phyloP scores from a whole-genome alignment of 1,140 invertebrate species.

The Ooceraea biroi region DNA sequence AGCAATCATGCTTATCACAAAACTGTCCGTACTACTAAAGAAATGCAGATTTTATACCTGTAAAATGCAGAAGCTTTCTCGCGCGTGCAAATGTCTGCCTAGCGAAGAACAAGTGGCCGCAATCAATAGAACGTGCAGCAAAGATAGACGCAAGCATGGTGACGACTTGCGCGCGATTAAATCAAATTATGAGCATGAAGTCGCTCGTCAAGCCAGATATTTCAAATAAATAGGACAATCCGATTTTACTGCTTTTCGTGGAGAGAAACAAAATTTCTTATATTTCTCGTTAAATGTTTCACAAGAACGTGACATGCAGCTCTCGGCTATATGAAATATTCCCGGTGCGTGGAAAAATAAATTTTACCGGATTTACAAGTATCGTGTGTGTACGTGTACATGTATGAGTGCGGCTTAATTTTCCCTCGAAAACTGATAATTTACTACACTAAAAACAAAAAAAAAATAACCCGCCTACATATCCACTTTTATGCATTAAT shows the following conservation, averaged over 20 bases:
- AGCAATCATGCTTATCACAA: not conserved
- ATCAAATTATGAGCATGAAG: slow-evolving; percentile 59
- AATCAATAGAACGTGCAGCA: slow-evolving; percentile 64
- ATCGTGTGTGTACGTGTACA: too few relatives aligned
- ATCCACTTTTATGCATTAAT: not conserved
- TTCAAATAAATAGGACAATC: not conserved
- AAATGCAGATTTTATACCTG: slow-evolving; percentile 18
- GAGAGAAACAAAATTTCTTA: slow-evolving; percentile 31
- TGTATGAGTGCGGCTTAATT: not conserved
- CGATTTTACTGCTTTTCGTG: slow-evolving; percentile 4
- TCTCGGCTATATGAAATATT: slow-evolving; percentile 4
- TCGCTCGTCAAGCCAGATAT: not conserved
- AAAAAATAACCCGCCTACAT: not conserved
- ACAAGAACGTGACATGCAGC: not conserved
- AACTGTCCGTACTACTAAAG: not conserved
- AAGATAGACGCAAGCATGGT: slow-evolving; percentile 34
- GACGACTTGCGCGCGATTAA: slow-evolving; percentile 31
- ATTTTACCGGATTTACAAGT: not conserved
- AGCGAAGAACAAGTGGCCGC: slow-evolving; percentile 51
- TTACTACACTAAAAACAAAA: slow-evolving; percentile 10
- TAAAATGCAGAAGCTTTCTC: not conserved
- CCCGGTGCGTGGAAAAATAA: not conserved
- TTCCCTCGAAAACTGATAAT: slow-evolving; percentile 2
- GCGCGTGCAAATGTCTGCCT: not conserved
- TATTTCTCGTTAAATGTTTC: slow-evolving; percentile 31